These are phyloP conservation scores for Aphelinus certus DNA, from an alignment of 1,140 invertebrate species.

Conservation along the genomic window DNA sequence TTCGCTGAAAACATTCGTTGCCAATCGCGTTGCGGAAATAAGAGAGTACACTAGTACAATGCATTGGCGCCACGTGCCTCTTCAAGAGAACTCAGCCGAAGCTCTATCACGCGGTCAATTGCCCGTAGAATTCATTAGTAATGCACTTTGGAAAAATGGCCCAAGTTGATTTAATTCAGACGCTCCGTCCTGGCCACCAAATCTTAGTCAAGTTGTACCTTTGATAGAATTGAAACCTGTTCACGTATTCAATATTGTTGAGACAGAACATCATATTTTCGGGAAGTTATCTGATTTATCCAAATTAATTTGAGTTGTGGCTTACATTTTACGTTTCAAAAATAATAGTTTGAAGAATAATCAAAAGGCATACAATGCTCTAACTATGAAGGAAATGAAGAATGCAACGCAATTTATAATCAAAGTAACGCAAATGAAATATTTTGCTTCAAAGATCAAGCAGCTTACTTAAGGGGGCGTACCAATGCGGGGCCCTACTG, in stretches of 20 bases:
- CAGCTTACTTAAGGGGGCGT: too few relatives aligned
- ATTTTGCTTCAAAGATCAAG: neutral
- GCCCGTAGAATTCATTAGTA: neutral
- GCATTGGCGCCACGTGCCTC: too few relatives aligned
- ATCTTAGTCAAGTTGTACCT: neutral
- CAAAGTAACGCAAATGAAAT: too few relatives aligned
- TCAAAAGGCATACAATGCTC: too few relatives aligned
- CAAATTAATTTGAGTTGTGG: neutral
- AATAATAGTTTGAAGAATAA: too few relatives aligned
- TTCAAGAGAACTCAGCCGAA: too few relatives aligned
- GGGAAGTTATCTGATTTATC: neutral
- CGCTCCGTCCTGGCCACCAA: neutral
- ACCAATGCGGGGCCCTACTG: too few relatives aligned
- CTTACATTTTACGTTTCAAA: conserved; percentile 6
- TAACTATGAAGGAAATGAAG: too few relatives aligned
- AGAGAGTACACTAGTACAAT: too few relatives aligned
- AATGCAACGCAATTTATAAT: too few relatives aligned
- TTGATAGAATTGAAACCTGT: neutral
- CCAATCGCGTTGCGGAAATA: conserved; percentile 19
- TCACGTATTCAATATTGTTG: neutral
- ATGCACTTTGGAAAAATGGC: neutral
- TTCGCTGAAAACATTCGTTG: too few relatives aligned
- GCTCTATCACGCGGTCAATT: too few relatives aligned
- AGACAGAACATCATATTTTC: neutral
- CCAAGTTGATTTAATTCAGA: conserved; percentile 5